phyloP scores from a whole-genome alignment of 2,113 vertebrate species.

The Calidris pugnax region DNA sequence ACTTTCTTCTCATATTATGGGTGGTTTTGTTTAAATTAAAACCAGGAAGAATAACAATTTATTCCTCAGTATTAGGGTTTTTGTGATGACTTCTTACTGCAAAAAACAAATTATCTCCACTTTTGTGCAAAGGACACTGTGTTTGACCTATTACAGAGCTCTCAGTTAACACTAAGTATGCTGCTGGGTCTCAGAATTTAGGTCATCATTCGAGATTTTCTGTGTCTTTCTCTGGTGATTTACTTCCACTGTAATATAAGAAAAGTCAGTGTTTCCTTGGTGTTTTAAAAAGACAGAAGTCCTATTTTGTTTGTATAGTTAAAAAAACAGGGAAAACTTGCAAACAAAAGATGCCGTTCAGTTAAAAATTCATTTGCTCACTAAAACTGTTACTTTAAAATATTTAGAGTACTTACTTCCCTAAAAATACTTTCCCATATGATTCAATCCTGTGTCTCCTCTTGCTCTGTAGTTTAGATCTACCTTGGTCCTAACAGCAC shows the following conservation, averaged over 20 bases:
- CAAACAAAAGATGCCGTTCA: background rate
- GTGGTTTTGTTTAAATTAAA: background rate
- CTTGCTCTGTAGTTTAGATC: background rate
- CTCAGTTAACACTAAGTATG: background rate
- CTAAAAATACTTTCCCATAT: background rate
- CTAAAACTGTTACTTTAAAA: background rate
- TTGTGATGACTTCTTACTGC: background rate
- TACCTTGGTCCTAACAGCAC: background rate
- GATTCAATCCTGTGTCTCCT: background rate
- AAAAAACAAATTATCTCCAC: background rate
- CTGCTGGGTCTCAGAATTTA: background rate
- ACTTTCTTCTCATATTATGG: background rate
- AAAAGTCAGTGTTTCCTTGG: background rate
- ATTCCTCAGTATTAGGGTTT: background rate
- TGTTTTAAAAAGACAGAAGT: background rate
- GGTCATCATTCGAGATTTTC: accelerated
- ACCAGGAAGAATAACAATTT: background rate
- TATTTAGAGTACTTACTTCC: background rate
- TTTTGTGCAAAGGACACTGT: background rate
- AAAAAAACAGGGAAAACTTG: background rate
- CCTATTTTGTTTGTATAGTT: background rate
- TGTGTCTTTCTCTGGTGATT: background rate
- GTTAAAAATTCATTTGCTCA: background rate
- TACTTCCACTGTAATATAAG: background rate
- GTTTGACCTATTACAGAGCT: background rate